Base-by-base conservation (phyloP, 2,113 vertebrate species). In the Campylomormyrus numenius region DNA sequence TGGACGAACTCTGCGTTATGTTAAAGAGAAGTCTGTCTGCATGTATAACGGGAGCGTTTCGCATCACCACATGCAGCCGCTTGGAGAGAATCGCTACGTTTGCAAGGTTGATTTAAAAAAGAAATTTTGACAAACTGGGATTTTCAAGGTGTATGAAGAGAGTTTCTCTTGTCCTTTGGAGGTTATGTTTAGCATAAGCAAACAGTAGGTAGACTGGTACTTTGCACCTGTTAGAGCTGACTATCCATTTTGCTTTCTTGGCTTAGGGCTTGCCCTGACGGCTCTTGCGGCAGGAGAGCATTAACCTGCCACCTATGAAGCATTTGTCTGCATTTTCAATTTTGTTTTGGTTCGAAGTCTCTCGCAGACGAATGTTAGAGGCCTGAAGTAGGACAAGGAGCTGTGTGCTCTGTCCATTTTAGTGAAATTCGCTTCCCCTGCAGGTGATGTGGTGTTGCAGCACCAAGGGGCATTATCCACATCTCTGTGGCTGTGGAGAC, bases 291-390 rank as follows among this genome's bases (percentile, higher is more conserved):
- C 31, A 66, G 31, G 80, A 89, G 90, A 3, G 17, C 19, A 21
- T 70, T 49, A 46, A 35, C 13, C 5, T 48, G 35, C 42, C 62
- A 49, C 39, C 5, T 91, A 24, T 70, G 56, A 46, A 9, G 74
- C 58, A 49, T 46, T 56, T 74, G 88, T 45, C 17, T 19, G 35
- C 19, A 42, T 46, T 66, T 88, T 88, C 45, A 45, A 80, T 80
- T 80, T 0, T 50, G 45, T 58, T 91, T 87, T 35, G 89, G 85
- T 90, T 90, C 88, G 39, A 56, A 80, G 27, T 89, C 87, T 83
- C 86, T 92, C 89, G 88, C 77, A 90, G 90, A 10, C 45, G 46
- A n/a, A 13, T 1, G 21, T 84, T 48, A 84, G 21, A 85, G 42
- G 8, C 45, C 21, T 3, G 19, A 85, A 85, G 42, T 13, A 87